Base-by-base conservation (phyloP, 92 coral and sea anemone species). In the Zoanthus sansibaricus region DNA sequence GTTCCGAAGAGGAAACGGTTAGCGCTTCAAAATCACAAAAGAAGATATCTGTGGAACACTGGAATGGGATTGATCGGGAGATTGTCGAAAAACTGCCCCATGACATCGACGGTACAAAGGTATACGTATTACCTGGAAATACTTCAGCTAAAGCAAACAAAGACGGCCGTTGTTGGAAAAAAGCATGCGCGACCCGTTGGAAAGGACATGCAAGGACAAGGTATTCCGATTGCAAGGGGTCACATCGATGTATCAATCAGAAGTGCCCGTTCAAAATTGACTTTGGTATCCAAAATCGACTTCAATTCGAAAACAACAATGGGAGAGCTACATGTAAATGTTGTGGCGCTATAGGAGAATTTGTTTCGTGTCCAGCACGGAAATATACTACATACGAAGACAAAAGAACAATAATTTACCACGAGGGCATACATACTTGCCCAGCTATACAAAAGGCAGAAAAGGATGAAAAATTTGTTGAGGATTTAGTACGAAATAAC, bases 1-100 rank as follows among this genome's bases (percentile, higher is more conserved):
- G 68, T 59, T 59, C 68, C 68, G 68, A 59, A 59, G 68, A 59
- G 68, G 68, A 59, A 59, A 14, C 68, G 68, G 68, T 59, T 76
- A 54, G 49, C 73, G 32, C 46, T 76, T 76, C 69, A 52, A 78
- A 78, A 54, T 20, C 69, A 52, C 83, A 78, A 49, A 78, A 78
- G 69, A 78, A 78, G 69, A 78, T 78, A 51, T 78, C 70, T 52
- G 83, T 78, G 44, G 83, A 78, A 25, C 83, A 78, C 64, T 78
- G 83, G 83, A 9, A 78, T 51, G 83, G 83, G 32, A 49, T 78
- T 46, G 83, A 78, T 59, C 10, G 42, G 90, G 72, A 90, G 82
- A 77, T 88, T 89, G 96, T 87, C 83, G 75, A 92, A 93, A 72
- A 88, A 79, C 46, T 92, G 94, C 73, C 92, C 94, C 6, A 77